Evolutionary conservation across 2,113 vertebrate genomes (phyloP).

Genomic region (Butorides virescens): DNA sequence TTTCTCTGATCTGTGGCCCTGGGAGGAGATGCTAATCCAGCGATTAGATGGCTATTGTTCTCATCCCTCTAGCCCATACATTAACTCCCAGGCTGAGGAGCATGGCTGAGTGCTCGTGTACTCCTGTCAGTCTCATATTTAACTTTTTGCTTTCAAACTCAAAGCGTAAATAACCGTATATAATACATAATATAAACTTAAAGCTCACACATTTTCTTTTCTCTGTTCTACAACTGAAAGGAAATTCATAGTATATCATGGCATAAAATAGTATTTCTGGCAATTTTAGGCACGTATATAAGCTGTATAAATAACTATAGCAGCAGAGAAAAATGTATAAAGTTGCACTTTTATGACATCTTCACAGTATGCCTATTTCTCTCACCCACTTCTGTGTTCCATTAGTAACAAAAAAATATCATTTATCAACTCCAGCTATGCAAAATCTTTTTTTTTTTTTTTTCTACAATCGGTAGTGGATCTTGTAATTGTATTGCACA

Average conservation of each 20-base stretch:
- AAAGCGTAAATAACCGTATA: not conserved
- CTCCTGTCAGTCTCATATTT: not conserved
- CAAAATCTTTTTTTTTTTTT: conserved; percentile 33
- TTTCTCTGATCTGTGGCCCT: not conserved
- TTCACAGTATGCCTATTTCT: conserved; percentile 67
- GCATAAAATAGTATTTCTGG: conserved; percentile 52
- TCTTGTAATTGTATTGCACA: conserved; percentile 63
- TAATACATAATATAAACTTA: not conserved
- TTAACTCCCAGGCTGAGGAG: not conserved
- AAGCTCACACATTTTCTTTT: conserved; percentile 20
- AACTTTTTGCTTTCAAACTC: not conserved
- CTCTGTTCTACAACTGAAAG: not conserved
- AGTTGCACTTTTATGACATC: conserved; percentile 68
- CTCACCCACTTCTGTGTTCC: conserved; percentile 56
- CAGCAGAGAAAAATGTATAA: conserved; percentile 59
- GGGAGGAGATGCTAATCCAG: not conserved
- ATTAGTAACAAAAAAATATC: conserved; percentile 63
- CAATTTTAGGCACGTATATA: conserved; percentile 31
- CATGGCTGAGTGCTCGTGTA: not conserved
- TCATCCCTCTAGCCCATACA: not conserved
- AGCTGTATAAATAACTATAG: conserved; percentile 61
- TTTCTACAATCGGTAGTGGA: conserved; percentile 45
- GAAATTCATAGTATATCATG: conserved; percentile 33
- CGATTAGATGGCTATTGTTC: not conserved
- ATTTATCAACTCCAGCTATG: conserved; percentile 34